Percentiles rank a stretch among this genome's conserved stretches.
Conservation (phyloP, 2,113 vertebrate genomes). For the Baryphthengus martii region DNA sequence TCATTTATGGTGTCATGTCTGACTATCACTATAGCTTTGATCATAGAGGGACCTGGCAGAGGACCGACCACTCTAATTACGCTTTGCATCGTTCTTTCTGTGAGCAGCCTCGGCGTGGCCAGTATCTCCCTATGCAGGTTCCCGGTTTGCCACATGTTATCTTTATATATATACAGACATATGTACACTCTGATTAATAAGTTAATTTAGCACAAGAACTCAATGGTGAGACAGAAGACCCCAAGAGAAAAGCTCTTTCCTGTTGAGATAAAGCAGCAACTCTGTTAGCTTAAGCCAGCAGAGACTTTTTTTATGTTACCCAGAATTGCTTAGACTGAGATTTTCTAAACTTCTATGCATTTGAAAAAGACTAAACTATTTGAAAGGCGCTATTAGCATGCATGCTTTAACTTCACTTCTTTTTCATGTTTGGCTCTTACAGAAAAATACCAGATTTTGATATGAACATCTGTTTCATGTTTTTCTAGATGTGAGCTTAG, state of each 20-base stretch:
- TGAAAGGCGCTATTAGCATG: slow-evolving; percentile 65
- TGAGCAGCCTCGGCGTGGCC: neutral
- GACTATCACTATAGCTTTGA: neutral
- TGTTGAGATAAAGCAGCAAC: slow-evolving; percentile 36
- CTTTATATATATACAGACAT: neutral
- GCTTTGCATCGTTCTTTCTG: neutral
- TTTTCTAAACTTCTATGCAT: slow-evolving; percentile 53
- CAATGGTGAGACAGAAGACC: slow-evolving; percentile 1
- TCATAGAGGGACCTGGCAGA: neutral
- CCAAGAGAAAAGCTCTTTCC: slow-evolving; percentile 34
- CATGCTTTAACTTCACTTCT: slow-evolving; percentile 62
- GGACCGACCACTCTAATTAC: neutral
- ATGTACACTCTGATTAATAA: slow-evolving; percentile 12
- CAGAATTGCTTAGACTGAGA: slow-evolving; percentile 45
- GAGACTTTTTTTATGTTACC: neutral
- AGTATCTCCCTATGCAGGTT: neutral
- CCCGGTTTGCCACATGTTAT: slow-evolving; percentile 37
- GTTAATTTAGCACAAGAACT: slow-evolving; percentile 31
- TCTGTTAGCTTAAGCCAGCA: slow-evolving; percentile 32
- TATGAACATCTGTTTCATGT: slow-evolving; percentile 74
- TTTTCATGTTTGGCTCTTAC: slow-evolving; percentile 66
- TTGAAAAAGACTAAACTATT: slow-evolving; percentile 58
- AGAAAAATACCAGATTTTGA: slow-evolving; percentile 66
- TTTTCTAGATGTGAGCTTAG: slow-evolving; percentile 64
- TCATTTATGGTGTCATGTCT: slow-evolving; percentile 48